Conservation (phyloP, 2,888 invertebrate genomes). For the Ichneumoninae sp. region DNA sequence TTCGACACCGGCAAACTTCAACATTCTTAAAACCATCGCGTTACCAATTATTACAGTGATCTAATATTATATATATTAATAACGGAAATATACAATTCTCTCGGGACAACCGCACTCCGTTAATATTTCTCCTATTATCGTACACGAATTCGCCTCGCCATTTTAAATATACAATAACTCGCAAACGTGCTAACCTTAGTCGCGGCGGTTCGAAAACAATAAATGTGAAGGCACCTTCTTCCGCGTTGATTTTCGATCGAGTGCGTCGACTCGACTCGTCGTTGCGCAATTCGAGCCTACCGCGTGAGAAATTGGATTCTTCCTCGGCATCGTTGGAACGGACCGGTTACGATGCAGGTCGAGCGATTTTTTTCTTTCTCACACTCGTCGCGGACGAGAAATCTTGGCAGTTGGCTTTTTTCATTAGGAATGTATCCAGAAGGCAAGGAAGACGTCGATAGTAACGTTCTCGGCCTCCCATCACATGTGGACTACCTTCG, state of each 20-base stretch:
- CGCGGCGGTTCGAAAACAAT: conserved; percentile 5
- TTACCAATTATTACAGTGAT: conserved; percentile 45
- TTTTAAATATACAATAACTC: conserved; percentile 52
- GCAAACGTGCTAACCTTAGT: conserved; percentile 20
- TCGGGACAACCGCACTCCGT: conserved; percentile 33
- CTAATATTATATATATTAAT: conserved; percentile 52
- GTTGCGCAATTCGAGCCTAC: conserved; percentile 6
- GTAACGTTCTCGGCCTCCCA: conserved; percentile 73
- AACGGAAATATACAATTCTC: conserved; percentile 63
- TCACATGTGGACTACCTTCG: conserved; percentile 84
- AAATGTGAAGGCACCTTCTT: conserved; percentile 59
- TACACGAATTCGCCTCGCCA: conserved; percentile 43
- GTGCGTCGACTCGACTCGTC: conserved; percentile 2
- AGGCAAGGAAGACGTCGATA: conserved; percentile 69
- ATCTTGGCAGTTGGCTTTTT: conserved; percentile 77
- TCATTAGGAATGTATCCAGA: conserved; percentile 80
- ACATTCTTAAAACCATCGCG: neutral
- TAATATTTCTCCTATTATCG: conserved; percentile 58
- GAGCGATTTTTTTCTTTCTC: conserved; percentile 1
- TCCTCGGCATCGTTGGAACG: conserved; percentile 3
- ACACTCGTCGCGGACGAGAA: conserved; percentile 27
- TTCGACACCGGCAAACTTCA: conserved; percentile 12
- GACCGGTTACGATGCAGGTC: conserved; percentile 14
- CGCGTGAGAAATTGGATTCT: neutral
- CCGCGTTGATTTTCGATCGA: conserved; percentile 38